Evolutionary conservation across 1,140 invertebrate genomes (phyloP).

Genomic region (Macrosteles quadrilineatus): DNA sequence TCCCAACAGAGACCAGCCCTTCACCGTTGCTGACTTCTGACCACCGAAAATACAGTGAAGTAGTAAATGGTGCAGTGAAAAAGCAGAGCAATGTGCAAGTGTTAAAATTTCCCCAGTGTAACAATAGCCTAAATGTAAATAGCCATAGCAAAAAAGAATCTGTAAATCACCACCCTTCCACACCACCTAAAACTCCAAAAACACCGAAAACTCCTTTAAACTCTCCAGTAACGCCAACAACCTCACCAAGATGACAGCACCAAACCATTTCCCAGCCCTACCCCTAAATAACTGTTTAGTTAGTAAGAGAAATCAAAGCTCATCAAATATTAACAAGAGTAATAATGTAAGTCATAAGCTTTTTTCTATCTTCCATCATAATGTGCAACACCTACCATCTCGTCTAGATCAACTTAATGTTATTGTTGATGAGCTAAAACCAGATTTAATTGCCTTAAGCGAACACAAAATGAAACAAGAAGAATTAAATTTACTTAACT

Average conservation of each 20-base stretch:
- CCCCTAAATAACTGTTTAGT: neutral
- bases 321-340: no score
- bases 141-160: no score
- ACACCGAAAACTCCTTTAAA: neutral
- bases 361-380: neutral
- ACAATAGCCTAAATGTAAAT: no score
- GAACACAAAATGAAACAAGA: neutral
- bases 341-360: neutral
- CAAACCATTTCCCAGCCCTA: neutral
- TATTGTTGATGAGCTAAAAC: neutral
- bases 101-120: no score
- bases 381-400: neutral
- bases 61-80: no score
- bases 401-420: neutral
- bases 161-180: no score
- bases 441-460: neutral
- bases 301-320: neutral
- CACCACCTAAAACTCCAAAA: no score
- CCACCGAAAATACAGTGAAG: no score
- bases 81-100: no score
- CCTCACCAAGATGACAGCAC: neutral
- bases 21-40: no score
- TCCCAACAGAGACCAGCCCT: no score
- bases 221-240: neutral
- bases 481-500: neutral